Conservation (phyloP, 2,797 vertebrate species). For the Myiotriccus ornatus region DNA sequence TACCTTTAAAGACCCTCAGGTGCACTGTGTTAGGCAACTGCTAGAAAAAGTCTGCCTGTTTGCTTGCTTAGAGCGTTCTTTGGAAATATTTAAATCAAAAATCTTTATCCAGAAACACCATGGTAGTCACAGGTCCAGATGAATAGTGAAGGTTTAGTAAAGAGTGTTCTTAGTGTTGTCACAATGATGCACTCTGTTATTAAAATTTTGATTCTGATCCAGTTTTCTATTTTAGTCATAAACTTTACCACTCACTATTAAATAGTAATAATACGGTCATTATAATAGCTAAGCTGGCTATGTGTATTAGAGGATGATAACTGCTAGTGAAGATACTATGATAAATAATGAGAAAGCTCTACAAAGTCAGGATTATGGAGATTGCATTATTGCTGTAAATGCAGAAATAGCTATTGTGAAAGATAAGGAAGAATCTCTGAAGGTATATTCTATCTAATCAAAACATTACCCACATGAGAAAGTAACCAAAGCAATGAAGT, state of each 20-base stretch:
- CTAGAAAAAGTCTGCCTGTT: not conserved
- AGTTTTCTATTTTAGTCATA: not conserved
- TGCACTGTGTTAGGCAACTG: not conserved
- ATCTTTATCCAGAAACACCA: not conserved
- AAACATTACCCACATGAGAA: constrained; percentile 33
- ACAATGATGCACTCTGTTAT: not conserved
- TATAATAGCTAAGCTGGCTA: not conserved
- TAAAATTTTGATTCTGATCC: not conserved
- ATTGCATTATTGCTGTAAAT: constrained; percentile 28
- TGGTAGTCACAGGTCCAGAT: not conserved
- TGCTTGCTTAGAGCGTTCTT: not conserved
- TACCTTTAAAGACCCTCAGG: not conserved
- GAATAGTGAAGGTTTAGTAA: not conserved
- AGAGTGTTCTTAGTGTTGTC: not conserved
- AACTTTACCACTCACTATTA: not conserved
- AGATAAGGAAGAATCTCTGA: constrained; percentile 41
- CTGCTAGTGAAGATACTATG: not conserved
- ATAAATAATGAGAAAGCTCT: not conserved
- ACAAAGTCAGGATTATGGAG: not conserved
- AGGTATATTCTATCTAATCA: constrained; percentile 27
- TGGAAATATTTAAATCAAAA: not conserved
- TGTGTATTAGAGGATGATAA: not conserved
- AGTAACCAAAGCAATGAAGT: not conserved
- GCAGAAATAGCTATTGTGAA: constrained; percentile 24
- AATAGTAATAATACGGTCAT: not conserved